Evolutionary conservation across 2,888 invertebrate species (phyloP), one percentile per base, ranked within the genome.

Genomic region (Diachrysia chrysitis): DNA sequence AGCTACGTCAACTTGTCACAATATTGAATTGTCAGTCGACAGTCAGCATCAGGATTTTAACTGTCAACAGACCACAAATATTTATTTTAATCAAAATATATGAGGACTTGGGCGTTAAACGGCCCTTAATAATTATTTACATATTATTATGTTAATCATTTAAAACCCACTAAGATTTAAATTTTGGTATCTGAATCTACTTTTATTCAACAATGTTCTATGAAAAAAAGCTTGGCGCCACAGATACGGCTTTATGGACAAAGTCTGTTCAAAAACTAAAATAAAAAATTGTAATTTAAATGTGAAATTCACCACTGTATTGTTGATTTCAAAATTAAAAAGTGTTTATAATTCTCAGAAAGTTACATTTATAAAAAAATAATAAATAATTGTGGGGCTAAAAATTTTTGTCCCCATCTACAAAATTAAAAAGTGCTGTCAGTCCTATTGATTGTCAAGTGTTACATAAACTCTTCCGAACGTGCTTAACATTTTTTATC

Each of bases 401-500:
- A 7, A 5, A n/a, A 1, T 1, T 10, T 14, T 9, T 37, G 42
- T 64, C n/a, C n/a, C 4, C 17, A 12, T 16, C 53, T 12, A 19
- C 9, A 14, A 42, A 14, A 48, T 58, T 60, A 29, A 7, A 10
- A 35, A 25, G 23, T 19, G 51, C 21, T 0, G 1, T 29, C 29
- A 10, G 21, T 19, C 14, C 61, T 78, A 79, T 79, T 25, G 78
- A 79, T 79, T 77, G 53, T 7, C 14, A 17, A 6, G 2, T n/a
- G 0, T 42, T 25, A 55, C 10, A 12, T 37, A 48, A 56, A 59
- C 59, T 53, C 53, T 82, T 85, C 65, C 57, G 84, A 88, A 86
- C 86, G 83, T 64, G 55, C 53, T 51, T 25, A 25, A 64, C 42
- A 71, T 82, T 73, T 79, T 83, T 70, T 77, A 69, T 90, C 87